Evolutionary conservation across 1,140 invertebrate species (phyloP).

Genomic region (Bombus waltoni): DNA sequence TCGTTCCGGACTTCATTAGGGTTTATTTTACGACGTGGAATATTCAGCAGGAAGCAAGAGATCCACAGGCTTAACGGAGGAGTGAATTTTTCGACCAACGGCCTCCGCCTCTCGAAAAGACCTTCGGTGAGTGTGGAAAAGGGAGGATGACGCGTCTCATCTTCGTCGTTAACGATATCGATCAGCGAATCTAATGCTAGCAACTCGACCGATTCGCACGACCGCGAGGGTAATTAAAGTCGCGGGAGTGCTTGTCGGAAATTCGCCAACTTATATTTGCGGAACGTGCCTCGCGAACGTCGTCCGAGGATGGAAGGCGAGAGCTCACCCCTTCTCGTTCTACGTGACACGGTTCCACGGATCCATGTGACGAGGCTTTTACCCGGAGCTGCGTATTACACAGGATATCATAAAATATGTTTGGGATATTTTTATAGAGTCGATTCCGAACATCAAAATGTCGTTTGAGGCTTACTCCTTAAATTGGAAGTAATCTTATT

Average conservation of each 20-base stretch:
- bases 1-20: constrained; percentile 64
- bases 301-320: not conserved
- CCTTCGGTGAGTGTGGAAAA: not conserved
- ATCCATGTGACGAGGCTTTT: not conserved
- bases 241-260: not conserved
- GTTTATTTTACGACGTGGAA: constrained; percentile 42
- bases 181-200: not conserved
- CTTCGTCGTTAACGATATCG: not conserved
- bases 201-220: not conserved
- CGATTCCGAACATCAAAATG: not conserved
- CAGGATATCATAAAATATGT: not conserved
- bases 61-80: not conserved
- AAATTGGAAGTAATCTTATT: no score
- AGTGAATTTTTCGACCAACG: constrained; percentile 27
- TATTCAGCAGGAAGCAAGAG: not conserved
- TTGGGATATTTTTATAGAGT: not conserved
- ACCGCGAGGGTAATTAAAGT: constrained; percentile 26
- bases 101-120: not conserved
- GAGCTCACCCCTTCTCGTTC: not conserved
- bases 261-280: constrained; percentile 51
- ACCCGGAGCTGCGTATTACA: not conserved
- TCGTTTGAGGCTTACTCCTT: not conserved
- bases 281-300: constrained; percentile 6
- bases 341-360: not conserved
- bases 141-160: no score